Conservation (phyloP, 2,113 vertebrate species). For the Calypte anna region DNA sequence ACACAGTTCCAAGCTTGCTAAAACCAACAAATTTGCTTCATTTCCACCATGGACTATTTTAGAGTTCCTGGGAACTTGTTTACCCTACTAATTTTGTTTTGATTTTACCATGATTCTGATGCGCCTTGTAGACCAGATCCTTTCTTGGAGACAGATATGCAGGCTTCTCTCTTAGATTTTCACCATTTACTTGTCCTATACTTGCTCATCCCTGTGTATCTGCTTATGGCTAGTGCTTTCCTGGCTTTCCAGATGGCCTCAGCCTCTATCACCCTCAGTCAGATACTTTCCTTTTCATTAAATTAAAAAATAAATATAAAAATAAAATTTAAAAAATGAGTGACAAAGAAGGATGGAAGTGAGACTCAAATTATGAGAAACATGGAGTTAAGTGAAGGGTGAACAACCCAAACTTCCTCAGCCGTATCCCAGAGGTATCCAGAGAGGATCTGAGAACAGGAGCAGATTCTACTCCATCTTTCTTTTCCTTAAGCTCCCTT, state of each 20-base stretch:
- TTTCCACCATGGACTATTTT: not conserved
- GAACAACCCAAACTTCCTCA: not conserved
- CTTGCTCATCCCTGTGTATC: not conserved
- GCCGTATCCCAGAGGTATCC: not conserved
- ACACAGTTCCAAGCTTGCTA: not conserved
- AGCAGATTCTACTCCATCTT: not conserved
- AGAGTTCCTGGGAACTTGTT: not conserved
- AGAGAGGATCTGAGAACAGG: not conserved
- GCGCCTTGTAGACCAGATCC: not conserved
- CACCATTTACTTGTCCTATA: not conserved
- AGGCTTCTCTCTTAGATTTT: not conserved
- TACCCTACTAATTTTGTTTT: not conserved
- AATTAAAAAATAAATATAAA: not conserved
- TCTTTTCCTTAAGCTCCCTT: not conserved
- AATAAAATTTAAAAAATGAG: not conserved
- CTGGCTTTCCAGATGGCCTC: not conserved
- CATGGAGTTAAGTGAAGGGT: not conserved
- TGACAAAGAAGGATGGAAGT: not conserved
- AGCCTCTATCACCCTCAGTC: rapidly evolving
- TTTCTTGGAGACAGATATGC: not conserved
- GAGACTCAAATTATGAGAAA: not conserved
- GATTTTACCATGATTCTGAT: not conserved
- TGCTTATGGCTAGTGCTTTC: not conserved
- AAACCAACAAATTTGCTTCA: not conserved
- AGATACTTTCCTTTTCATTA: not conserved